Evolutionary conservation across 2,888 invertebrate species (phyloP), one percentile per base, ranked within the genome.

Genomic region (Erebia epiphron): DNA sequence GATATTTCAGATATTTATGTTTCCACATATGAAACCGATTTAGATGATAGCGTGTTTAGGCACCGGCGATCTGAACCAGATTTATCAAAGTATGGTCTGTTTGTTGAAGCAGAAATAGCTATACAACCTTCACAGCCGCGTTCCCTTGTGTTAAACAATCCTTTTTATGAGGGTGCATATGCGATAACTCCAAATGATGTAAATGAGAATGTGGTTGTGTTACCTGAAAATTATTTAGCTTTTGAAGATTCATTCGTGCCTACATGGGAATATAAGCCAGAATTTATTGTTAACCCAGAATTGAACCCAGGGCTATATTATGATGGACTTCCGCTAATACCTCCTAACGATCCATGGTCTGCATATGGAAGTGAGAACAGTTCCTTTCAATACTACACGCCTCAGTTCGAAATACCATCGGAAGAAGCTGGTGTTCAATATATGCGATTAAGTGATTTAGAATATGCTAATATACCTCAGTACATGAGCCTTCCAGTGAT

Each of bases 241-340:
- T 92, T 94, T 78, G 94, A 94, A 85, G 93, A 94, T 83, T 89
- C 92, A 8, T 94, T 92, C 80, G 91, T 93, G 69, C 92, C 93
- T 50, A 80, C 87, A 8, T 93, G 92, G 90, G 86, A 90, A 67
- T 92, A 88, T 74, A 90, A 89, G 78, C 87, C 91, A 50, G 89
- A 91, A 76, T 81, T 85, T 76, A 75, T 89, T 63, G 76, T 82
- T 18, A 84, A 87, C 71, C 83, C 82, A 73, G 85, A 86, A 70
- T 79, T 83, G 62, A 87, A 88, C 77, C 80, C 86, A 21, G 88
- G 87, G 26, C 75, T 90, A 21, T 92, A 87, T 77, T 92, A 88
- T 75, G 90, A 91, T 75, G 89, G 88, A 56, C 73, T 91, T 72
- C 91, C 92, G 67, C 79, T 91, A 68, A 84, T 92, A 75, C 90